Conservation (phyloP, 2,888 invertebrate genomes). For the Drosophila tripunctata region DNA sequence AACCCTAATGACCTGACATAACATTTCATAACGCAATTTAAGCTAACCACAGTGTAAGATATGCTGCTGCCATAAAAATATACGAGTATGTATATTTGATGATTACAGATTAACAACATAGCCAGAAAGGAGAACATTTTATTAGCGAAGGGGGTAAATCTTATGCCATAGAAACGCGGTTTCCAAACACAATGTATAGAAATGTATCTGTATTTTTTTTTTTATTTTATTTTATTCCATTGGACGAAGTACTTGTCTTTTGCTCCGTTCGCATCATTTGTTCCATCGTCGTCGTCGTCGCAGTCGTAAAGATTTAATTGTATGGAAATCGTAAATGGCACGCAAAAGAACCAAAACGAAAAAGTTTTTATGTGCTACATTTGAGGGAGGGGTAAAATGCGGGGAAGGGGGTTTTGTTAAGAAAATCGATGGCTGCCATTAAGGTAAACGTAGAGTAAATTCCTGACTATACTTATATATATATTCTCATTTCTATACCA, state of each 20-base stretch:
- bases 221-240: not conserved
- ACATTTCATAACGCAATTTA: conserved; percentile 77
- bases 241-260: conserved; percentile 28
- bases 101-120: conserved; percentile 66
- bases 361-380: conserved; percentile 57
- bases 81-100: conserved; percentile 54
- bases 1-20: conserved; percentile 75
- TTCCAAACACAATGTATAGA: conserved; percentile 36
- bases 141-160: conserved; percentile 15
- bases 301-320: conserved; percentile 78
- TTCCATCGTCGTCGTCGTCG: conserved; percentile 48
- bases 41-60: conserved; percentile 45
- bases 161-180: no score
- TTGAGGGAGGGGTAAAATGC: not conserved
- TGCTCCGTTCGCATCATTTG: conserved; percentile 47
- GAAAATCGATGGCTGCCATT: conserved; percentile 52
- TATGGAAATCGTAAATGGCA: conserved; percentile 79
- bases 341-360: conserved; percentile 61
- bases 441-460: conserved; percentile 42
- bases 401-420: no score
- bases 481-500: conserved; percentile 7
- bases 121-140: no score
- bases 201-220: conserved; percentile 29
- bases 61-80: conserved; percentile 66
- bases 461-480: not conserved